Evolutionary conservation across 1,140 invertebrate genomes (phyloP).

Genomic region (Drosophila teissieri): DNA sequence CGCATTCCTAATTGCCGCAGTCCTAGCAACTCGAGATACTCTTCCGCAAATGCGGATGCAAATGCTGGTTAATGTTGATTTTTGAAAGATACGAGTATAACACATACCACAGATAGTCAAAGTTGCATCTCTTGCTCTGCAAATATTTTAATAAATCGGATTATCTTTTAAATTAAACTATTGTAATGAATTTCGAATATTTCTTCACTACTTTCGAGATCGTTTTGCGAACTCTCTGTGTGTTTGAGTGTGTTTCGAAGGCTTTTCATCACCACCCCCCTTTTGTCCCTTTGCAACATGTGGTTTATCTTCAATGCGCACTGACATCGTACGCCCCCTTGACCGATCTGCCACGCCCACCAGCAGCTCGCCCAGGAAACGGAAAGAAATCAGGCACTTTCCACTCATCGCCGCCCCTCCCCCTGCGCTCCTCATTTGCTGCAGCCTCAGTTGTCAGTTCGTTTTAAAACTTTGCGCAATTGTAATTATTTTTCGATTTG

Average conservation of each 20-base stretch:
- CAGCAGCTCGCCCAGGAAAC: slow-evolving; percentile 29
- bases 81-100: too few species aligned
- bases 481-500: slow-evolving; percentile 71
- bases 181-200: not conserved
- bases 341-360: not conserved
- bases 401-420: not conserved
- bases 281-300: slow-evolving; percentile 1
- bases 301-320: slow-evolving; percentile 42
- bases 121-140: too few species aligned
- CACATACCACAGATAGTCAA: too few species aligned
- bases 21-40: too few species aligned
- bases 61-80: too few species aligned
- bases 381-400: slow-evolving; percentile 60
- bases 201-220: not conserved
- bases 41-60: too few species aligned
- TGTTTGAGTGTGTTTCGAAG: not conserved
- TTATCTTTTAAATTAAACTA: too few species aligned
- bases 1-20: not conserved
- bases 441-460: slow-evolving; percentile 43
- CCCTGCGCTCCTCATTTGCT: not conserved
- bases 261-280: not conserved
- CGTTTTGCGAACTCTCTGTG: not conserved
- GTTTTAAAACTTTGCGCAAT: slow-evolving; percentile 67
- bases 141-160: too few species aligned
- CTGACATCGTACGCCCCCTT: slow-evolving; percentile 20